phyloP scores from a whole-genome alignment of 2,113 vertebrate species.

The Morone saxatilis region DNA sequence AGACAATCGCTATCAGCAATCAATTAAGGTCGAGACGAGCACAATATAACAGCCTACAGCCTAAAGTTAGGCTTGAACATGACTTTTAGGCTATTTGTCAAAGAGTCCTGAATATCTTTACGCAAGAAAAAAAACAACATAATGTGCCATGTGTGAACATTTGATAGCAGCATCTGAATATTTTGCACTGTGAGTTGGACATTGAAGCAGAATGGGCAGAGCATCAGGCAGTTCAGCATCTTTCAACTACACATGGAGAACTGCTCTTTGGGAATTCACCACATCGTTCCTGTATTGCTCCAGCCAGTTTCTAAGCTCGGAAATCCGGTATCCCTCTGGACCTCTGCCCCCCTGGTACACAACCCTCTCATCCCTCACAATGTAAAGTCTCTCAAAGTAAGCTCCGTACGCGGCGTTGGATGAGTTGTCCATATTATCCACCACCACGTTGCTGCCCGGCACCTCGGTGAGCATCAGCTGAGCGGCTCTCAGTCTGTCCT shows the following conservation, averaged over 20 bases:
- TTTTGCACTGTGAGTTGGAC: slow-evolving; percentile 60
- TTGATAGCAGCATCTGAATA: slow-evolving; percentile 77
- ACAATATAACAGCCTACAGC: slow-evolving; percentile 58
- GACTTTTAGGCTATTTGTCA: slow-evolving; percentile 51
- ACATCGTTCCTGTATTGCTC: slow-evolving; percentile 89
- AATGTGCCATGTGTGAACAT: slow-evolving; percentile 62
- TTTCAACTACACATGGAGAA: slow-evolving; percentile 87
- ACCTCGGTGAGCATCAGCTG: slow-evolving; percentile 89
- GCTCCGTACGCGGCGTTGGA: slow-evolving; percentile 98
- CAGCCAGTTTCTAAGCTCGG: slow-evolving; percentile 94
- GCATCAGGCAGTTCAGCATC: slow-evolving; percentile 43
- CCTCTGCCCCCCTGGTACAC: slow-evolving; percentile 96
- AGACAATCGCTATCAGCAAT: slow-evolving; percentile 49
- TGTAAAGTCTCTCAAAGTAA: slow-evolving; percentile 97
- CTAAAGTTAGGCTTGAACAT: slow-evolving; percentile 37
- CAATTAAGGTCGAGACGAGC: slow-evolving; percentile 67
- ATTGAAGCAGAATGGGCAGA: slow-evolving; percentile 47
- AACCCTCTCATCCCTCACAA: slow-evolving; percentile 91
- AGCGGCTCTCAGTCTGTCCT: slow-evolving; percentile 94
- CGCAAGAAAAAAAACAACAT: slow-evolving; percentile 27
- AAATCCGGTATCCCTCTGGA: slow-evolving; percentile 96
- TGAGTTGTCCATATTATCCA: slow-evolving; percentile 97
- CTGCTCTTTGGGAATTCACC: slow-evolving; percentile 78
- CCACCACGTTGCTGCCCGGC: slow-evolving; percentile 91
- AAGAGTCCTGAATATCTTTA: slow-evolving; percentile 41